Evolutionary conservation across 92 coral and sea anemone genomes (phyloP), one percentile per base, ranked within the genome.

Genomic region (Epizoanthus fatuus): DNA sequence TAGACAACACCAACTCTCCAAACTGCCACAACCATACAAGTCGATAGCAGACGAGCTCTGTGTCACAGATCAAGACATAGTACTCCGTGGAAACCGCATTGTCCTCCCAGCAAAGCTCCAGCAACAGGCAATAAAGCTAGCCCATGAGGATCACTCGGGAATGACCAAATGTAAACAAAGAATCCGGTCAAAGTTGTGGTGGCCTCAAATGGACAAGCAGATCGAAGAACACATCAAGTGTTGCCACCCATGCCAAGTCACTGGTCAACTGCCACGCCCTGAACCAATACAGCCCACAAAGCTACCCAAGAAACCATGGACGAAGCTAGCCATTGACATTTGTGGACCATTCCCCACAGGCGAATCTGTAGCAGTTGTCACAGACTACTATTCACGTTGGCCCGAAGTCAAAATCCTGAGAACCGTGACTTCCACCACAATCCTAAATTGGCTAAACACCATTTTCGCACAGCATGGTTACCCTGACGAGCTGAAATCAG

Each of bases 201-300:
- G 87, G 87, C 90, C 94, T 3, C 39, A 73, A 19, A 84, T 88
- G 92, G 94, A 74, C 75, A 83, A 74, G 52, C 59, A 88, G 19
- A 42, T 92, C 44, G 81, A 86, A 78, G 63, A 55, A 4, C 84
- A 83, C 81, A 58, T 91, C 62, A 76, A 62, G 29, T 68, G 74
- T 15, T 91, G 95, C 71, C 90, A 86, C 49, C 49, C 79, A 17
- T 72, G 60, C 60, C 77, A 72, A 49, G 13, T 47, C 62, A 76
- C 62, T 12, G 17, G 67, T 56, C 29, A 57, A 11, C 81, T 66
- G 4, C 38, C 49, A 76, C 68, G 40, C 22, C 81, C 66, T 32
- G 68, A 76, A 19, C 81, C 81, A 56, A 57, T 76, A 29, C 19
- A 22, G 14, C 77, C 59, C n/a, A 49, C 77, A 5, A 60, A 19